Percentiles rank a stretch among this genome's conserved stretches.
phyloP scores from a whole-genome alignment of 2,113 vertebrate species.

The Pseudorasbora parva region DNA sequence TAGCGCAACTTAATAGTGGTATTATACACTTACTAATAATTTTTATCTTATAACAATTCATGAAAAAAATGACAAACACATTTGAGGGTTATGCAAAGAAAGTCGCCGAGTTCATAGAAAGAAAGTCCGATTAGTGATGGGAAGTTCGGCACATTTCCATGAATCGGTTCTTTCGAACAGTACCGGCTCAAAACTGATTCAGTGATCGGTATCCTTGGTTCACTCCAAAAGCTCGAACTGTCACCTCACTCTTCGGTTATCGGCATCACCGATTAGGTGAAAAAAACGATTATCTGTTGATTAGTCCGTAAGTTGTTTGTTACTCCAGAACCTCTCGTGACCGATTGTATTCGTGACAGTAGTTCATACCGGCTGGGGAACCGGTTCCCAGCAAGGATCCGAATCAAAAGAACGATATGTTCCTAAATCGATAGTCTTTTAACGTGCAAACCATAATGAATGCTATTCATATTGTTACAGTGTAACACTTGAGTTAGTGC shows the following conservation, averaged over 20 bases:
- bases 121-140: conserved; percentile 11
- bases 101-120: conserved; percentile 11
- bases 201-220: background rate
- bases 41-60: background rate
- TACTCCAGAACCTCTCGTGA: background rate
- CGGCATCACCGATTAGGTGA: background rate
- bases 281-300: background rate
- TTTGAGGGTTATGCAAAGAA: conserved; percentile 1
- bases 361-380: background rate
- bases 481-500: background rate
- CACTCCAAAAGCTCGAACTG: background rate
- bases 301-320: background rate
- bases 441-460: background rate
- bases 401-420: background rate
- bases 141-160: conserved; percentile 5
- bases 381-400: conserved; percentile 3
- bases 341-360: background rate
- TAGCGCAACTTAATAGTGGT: no score
- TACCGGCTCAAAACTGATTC: background rate
- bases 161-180: conserved; percentile 18
- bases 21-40: background rate
- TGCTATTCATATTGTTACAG: background rate
- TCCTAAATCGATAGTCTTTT: background rate
- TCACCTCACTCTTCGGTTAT: background rate
- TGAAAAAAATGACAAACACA: background rate